Evolutionary conservation across 2,888 invertebrate genomes (phyloP), one percentile per base, ranked within the genome.

Genomic region (Eupeodes latifasciatus): DNA sequence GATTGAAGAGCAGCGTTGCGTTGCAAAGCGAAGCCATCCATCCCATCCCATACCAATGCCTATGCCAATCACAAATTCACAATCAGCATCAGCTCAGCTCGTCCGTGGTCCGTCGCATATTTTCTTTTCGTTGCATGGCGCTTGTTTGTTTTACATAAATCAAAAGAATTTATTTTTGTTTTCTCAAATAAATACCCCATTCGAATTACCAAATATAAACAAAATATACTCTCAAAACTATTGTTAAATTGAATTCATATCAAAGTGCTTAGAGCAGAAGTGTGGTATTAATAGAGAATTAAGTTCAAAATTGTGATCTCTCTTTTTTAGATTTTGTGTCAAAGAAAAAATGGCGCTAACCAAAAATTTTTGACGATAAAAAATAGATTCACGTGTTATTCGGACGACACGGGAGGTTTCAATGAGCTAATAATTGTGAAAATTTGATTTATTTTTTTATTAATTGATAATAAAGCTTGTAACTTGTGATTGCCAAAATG

Each of bases 331-430:
- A 62, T 55, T 75, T 62, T 82, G 51, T 78, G 66, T 61, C 19
- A 71, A 74, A 44, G 55, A 87, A 87, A 87, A 87, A 87, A 87
- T 87, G 87, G 87, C 87, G 87, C 87, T 87, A 87, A 87, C 80
- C 84, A 55, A 62, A 55, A 80, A 76, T 76, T 87, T 55, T 16
- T 81, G 49, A 72, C 9, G 12, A 44, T 47, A 72, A 71, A 72
- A 78, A 81, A 67, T 40, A 51, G 12, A 71, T 80, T 87, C 87
- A 87, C 87, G 84, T 84, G 87, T 84, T 77, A 64, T 57, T 57
- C 4, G 16, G 16, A 7, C 3, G 16, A 53, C 27, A 53, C 27
- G 27, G 27, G 27, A 27, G 27, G 27, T 27, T 49, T 40, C 16
- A 11, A 69, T 19, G 53, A 71, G 19, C 5, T 1, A 51, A 47